Evolutionary conservation across 1,140 invertebrate species (phyloP), one percentile per base, ranked within the genome.

Genomic region (Drosophila malerkotliana): DNA sequence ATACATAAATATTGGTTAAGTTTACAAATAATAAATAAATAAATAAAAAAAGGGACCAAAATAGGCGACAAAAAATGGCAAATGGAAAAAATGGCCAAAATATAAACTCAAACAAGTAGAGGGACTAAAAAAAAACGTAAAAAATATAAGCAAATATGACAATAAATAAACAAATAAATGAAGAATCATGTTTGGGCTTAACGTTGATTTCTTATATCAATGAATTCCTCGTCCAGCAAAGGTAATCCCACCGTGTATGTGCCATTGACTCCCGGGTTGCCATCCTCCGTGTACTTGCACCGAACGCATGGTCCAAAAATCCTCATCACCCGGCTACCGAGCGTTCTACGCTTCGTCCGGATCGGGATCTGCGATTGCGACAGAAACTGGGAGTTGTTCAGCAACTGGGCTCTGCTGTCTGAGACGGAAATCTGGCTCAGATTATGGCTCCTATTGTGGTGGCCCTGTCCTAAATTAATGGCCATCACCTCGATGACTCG

Each of bases 241-340:
- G 80, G 74, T 2, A 78, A n/a, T 3, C 44, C 66, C 14, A 74
- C 67, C 6, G 48, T 64, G 44, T 79, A 79, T 9, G 68, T 79
- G 18, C 32, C 51, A 48, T 51, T 73, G 7, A 51, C 30, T 15
- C 21, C 53, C 15, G 82, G 62, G 4, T 8, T 21, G n/a, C 61
- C 12, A 3, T 77, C 62, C 32, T 67, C 15, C 8, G 52, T 26
- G 45, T 87, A 72, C 3, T 69, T 54, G 63, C 87, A 90, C 2
- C 67, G 66, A 0, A 72, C 77, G 41, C 87, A 90, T 0, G 87
- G 75, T n/a, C 87, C 82, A 12, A 90, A 49, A 0, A 90, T 12
- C 3, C 79, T 69, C 21, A 90, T 34, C 49, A 90, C 51, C 2
- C 87, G 87, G 1, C 57, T 34, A 5, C 60, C 64, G 8, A 90